Base-by-base conservation (phyloP, 2,888 invertebrate genomes). In the Lithophane ornitopus region DNA sequence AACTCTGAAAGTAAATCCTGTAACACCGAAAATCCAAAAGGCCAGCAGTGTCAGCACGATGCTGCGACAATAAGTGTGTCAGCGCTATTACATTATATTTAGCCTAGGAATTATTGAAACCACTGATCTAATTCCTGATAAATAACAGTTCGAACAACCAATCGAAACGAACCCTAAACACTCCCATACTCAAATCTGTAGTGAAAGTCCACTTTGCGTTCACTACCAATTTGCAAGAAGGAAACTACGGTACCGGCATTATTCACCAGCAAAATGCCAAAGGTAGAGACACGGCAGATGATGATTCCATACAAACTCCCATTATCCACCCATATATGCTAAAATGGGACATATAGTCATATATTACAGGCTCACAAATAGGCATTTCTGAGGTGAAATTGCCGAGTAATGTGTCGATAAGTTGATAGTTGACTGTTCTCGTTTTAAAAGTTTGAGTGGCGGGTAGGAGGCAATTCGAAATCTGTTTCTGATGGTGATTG, bases 121-220 rank as follows among this genome's bases (percentile, higher is more conserved):
- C 28, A 46, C 16, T 75, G 22, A 44, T 67, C 67, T 39, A 63
- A 28, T 74, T 80, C 52, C 39, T 28, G 34, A 39, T 46, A 56
- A 39, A 26, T 4, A 56, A 16, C 6, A 52, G 49, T 14, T 52
- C 66, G 14, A 34, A 39, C 34, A 46, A 77, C 22, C 70, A 12
- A 59, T 63, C 14, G 19, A 34, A 71, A 44, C 26, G 14, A 63
- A 72, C 14, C 46, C 39, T 59, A 75, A 75, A 69, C 39, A 65
- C 28, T 74, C 67, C 14, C 62, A 63, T 58, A 80, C 61, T 68
- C 7, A 74, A 74, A 78, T 77, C 72, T 46, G 56, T 75, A 87
- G 91, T 89, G 91, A 93, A 93, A 92, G 91, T 92, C 65, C 66
- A 76, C 84, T 85, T 87, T 85, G 85, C 90, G 87, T 89, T 90